These are phyloP conservation scores for Megaustenia siamemsis DNA, from an alignment of 2,888 invertebrate genomes.

Conservation along the genomic window DNA sequence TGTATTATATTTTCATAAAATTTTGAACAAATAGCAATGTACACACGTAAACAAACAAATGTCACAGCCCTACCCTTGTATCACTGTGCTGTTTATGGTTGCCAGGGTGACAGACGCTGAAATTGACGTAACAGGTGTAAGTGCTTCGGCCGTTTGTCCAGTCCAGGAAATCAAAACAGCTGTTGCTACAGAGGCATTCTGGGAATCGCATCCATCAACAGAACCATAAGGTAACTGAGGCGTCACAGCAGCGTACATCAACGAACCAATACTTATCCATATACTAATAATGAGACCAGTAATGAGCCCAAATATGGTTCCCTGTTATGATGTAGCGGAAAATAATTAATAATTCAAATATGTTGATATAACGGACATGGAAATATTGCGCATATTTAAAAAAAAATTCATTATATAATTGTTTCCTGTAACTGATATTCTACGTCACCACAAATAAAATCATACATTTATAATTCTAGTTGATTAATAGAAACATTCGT, in stretches of 20 bases:
- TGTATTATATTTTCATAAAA: neutral
- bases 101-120: neutral
- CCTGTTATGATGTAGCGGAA: too few species aligned
- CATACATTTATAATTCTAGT: too few species aligned
- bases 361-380: too few species aligned
- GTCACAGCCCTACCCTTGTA: neutral
- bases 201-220: conserved; percentile 14
- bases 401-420: too few species aligned
- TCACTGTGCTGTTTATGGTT: neutral
- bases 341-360: too few species aligned
- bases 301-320: conserved; percentile 38
- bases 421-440: too few species aligned
- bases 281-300: conserved; percentile 44
- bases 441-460: too few species aligned
- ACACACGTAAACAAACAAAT: neutral
- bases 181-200: neutral
- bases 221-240: conserved; percentile 43
- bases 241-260: conserved; percentile 40
- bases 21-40: neutral
- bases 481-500: too few species aligned
- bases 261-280: conserved; percentile 45
- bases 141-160: neutral
- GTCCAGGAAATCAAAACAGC: neutral
- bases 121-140: neutral
- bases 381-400: too few species aligned